Evolutionary conservation across 2,797 vertebrate species (phyloP), one percentile per base, ranked within the genome.

Genomic region (Enteromius paludinosus): DNA sequence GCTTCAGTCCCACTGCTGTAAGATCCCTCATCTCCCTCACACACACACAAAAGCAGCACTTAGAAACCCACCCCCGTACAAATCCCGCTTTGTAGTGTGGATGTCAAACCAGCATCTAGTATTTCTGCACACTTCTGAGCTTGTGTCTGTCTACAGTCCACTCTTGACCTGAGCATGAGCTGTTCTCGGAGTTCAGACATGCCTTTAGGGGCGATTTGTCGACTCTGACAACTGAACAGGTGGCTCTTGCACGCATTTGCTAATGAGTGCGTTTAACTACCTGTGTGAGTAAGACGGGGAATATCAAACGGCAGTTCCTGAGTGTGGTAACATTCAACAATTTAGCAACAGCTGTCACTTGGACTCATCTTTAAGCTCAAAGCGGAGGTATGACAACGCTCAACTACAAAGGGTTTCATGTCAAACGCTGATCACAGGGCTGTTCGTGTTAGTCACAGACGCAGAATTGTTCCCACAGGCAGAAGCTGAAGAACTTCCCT

Each of bases 381-480:
- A 78, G 62, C 20, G 0, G 62, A 66, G 30, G 30, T 18, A 38
- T 8, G 54, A 52, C 30, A 18, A 30, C 23, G 62, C 25, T 41
- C 45, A 18, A 38, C 28, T 49, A 78, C 76, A 78, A 78, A 81
- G 68, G 15, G 72, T 52, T 49, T 75, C 45, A 59, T 68, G 65
- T 43, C 45, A 76, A 74, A 54, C 43, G 30, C 70, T 83, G 81
- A 85, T 81, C 30, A 83, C 65, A 77, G 75, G 65, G 59, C 61
- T 45, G 49, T 45, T 30, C 9, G 1, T 20, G 74, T 69, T 69
- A 30, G 64, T 64, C 84, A 84, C 78, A 49, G 79, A 8, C 17
- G 54, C 84, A 82, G 84, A 59, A 56, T 30, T 64, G 83, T 79
- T 87, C 85, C 88, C 87, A 81, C 83, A 87, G 49, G 33, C n/a